Evolutionary conservation across 2,113 vertebrate species (phyloP), one percentile per base, ranked within the genome.

Genomic region (Lycaon pictus): DNA sequence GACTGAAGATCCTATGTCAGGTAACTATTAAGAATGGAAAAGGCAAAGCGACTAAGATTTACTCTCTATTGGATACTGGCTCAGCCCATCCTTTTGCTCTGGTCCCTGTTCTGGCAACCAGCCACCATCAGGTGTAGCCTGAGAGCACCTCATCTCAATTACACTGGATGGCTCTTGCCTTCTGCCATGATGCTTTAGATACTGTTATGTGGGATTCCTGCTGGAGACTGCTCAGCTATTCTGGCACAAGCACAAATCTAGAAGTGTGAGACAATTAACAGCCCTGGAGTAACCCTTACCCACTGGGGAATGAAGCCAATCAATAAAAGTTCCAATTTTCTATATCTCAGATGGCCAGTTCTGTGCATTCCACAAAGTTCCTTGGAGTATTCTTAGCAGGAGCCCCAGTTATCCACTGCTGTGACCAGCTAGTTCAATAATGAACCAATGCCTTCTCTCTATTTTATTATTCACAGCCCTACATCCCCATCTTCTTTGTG

Each of bases 341-440:
- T 77, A 29, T 1, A 10, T 37, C n/a, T 56, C 71, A 37, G 7
- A 48, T 11, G n/a, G 19, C 51, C 0, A 0, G 53, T 65, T 60
- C 58, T 62, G 9, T 37, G 58, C n/a, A 19, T 29, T 77, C 11
- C 23, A 3, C 32, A 22, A 65, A 62, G 32, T 79, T 60, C 20
- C 63, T 23, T 19, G 51, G 35, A 67, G 48, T 20, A 0, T n/a
- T 71, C 48, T 65, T 35, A 72, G 55, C 7, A 76, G n/a, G 13
- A 82, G 20, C 25, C 51, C 82, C 25, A 2, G 11, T 37, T 23
- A 12, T n/a, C n/a, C 29, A 56, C 22, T 56, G 17, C 53, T 56
- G 8, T 32, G 15, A 71, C 25, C 22, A 63, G n/a, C 17, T 37
- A 51, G 23, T 13, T 48, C 51, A 27, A 1, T 37, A 48, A 25